phyloP scores from a whole-genome alignment of 1,140 invertebrate species.

The Cydia fagiglandana region DNA sequence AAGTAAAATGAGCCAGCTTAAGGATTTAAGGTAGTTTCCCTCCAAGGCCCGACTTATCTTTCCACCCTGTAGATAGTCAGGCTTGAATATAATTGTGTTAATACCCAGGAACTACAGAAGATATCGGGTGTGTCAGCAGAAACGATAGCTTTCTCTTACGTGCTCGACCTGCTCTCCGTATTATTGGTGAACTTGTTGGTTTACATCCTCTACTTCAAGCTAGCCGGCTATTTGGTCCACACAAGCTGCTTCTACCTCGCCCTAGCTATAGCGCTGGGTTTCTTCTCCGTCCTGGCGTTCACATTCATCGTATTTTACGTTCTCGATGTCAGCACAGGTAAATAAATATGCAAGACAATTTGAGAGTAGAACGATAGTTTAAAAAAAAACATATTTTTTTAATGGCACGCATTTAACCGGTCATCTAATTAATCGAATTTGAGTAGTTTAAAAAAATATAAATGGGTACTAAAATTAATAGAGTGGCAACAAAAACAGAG shows the following conservation, averaged over 20 bases:
- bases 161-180: conserved; percentile 48
- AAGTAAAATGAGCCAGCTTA: too few species aligned
- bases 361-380: too few species aligned
- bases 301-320: conserved; percentile 54
- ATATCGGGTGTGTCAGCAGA: conserved; percentile 58
- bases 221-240: conserved; percentile 38
- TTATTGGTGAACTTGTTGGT: conserved; percentile 46
- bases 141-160: conserved; percentile 48
- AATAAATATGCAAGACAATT: too few species aligned
- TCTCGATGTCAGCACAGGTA: conserved; percentile 25
- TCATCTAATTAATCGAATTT: too few species aligned
- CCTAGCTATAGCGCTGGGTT: conserved; percentile 51
- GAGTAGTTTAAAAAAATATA: too few species aligned
- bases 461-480: too few species aligned
- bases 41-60: too few species aligned
- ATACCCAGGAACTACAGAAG: conserved; percentile 62
- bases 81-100: neutral
- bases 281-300: conserved; percentile 44
- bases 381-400: too few species aligned
- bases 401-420: too few species aligned
- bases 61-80: too few species aligned
- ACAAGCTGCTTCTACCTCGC: conserved; percentile 45
- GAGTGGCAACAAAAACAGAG: too few species aligned
- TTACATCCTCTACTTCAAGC: conserved; percentile 42
- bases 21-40: too few species aligned